Base-by-base conservation (phyloP, 2,888 invertebrate genomes). In the Minunthozetes semirufus region DNA sequence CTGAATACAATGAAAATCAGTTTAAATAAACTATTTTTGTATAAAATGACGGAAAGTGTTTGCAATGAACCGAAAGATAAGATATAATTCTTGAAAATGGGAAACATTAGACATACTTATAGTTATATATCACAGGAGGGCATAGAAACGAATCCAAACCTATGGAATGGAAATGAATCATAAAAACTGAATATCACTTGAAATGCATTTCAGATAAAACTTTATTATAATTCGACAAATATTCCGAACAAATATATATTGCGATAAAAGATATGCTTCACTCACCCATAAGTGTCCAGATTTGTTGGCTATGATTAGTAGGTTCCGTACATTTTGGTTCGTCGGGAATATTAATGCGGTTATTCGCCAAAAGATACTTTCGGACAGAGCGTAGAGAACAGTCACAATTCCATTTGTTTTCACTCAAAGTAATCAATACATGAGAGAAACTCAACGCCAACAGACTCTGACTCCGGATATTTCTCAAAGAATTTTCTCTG, bases 311-410 rank as follows among this genome's bases (percentile, higher is more conserved):
- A 22, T 61, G n/a, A 13, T 48, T 48, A n/a, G 2, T 3, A 13
- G 15, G 48, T 48, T 17, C 33, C 17, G 29, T 33, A 50, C 75
- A 75, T 11, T 66, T 72, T n/a, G 75, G 72, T 50, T 75, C 53
- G 53, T 75, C 75, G 8, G 46, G 17, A 22, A 75, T 66, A 50
- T 29, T 72, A 53, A 75, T 72, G 3, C 70, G 19, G 13, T 22
- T 25, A n/a, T 48, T 75, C 8, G 56, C 25, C 50, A 72, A 50
- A 38, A 75, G 56, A 50, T 2, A 93, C 80, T 89, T 85, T 82
- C 92, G 91, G 76, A 92, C 87, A 76, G 90, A 89, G 72, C 92
- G 86, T 76, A 93, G 83, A 29, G 90, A 88, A 81, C 93, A 94
- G 81, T 93, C 93, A 81, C 93, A 94, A 77, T 88, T 87, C 93